Evolutionary conservation across 1,140 invertebrate species (phyloP).

Genomic region (Lysiphlebus fabarum): DNA sequence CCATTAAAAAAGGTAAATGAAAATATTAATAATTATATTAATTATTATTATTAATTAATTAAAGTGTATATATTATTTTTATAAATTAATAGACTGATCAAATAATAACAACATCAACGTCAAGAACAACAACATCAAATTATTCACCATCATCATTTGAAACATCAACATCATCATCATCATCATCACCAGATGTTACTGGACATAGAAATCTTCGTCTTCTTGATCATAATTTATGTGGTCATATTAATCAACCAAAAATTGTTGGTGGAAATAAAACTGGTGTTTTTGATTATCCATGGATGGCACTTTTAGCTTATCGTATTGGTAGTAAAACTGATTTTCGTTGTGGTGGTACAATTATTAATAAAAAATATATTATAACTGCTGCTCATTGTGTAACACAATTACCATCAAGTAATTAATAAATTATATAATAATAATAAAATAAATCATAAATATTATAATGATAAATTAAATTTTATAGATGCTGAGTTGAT

Average conservation of each 20-base stretch:
- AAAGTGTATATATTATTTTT: background rate
- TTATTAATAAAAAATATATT: slow-evolving; percentile 62
- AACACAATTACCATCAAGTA: slow-evolving; percentile 41
- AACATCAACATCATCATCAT: slow-evolving; percentile 33
- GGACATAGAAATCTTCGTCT: slow-evolving; percentile 59
- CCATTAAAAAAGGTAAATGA: slow-evolving; percentile 24
- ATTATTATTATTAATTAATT: background rate
- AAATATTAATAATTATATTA: slow-evolving; percentile 19
- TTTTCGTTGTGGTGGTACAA: slow-evolving; percentile 62
- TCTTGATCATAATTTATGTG: slow-evolving; percentile 48
- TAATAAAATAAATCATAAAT: background rate
- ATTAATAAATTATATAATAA: background rate
- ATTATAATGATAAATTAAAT: background rate
- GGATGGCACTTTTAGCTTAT: slow-evolving; percentile 65
- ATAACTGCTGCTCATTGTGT: slow-evolving; percentile 68
- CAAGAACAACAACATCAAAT: background rate
- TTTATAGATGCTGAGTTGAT: slow-evolving; percentile 10
- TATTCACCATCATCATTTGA: background rate
- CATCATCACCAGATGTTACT: slow-evolving; percentile 48
- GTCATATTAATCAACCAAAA: slow-evolving; percentile 43
- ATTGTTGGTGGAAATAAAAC: slow-evolving; percentile 61
- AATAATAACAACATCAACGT: background rate
- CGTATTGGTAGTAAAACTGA: slow-evolving; percentile 49
- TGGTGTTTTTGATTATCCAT: slow-evolving; percentile 61
- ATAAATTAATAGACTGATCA: background rate